Evolutionary conservation across 2,888 invertebrate genomes (phyloP).

Genomic region (Uropetala carovei): DNA sequence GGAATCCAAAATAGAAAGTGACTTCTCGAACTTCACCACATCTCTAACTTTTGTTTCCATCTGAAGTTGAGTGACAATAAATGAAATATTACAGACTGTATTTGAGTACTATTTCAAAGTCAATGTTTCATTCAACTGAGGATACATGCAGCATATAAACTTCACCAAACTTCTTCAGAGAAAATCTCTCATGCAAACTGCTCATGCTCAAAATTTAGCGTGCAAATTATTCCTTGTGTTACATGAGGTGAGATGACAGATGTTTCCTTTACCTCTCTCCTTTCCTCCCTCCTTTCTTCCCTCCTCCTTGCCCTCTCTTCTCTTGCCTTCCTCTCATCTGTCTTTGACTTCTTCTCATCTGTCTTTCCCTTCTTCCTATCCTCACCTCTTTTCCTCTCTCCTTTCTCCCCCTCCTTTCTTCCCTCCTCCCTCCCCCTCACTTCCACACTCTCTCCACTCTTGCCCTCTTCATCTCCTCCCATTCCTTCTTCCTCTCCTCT

Average conservation of each 20-base stretch:
- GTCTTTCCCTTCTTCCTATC: slow-evolving; percentile 14
- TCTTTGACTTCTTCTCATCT: slow-evolving; percentile 12
- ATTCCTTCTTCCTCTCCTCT: neutral
- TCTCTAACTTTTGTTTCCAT: neutral
- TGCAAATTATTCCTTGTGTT: slow-evolving; percentile 33
- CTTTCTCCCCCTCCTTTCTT: neutral
- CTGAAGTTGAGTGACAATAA: neutral
- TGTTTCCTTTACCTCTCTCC: slow-evolving; percentile 36
- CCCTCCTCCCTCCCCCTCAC: neutral
- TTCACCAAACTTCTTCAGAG: neutral
- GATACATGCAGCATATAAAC: slow-evolving; percentile 34
- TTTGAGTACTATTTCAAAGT: neutral
- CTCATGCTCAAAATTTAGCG: slow-evolving; percentile 39
- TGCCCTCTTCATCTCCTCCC: neutral
- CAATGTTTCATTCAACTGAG: slow-evolving; percentile 5
- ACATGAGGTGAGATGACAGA: slow-evolving; percentile 25
- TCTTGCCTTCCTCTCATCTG: neutral
- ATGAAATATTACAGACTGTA: neutral
- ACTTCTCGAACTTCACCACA: neutral
- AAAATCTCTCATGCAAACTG: slow-evolving; percentile 53
- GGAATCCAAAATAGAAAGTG: neutral
- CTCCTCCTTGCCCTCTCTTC: slow-evolving; percentile 45
- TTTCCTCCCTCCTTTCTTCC: slow-evolving; percentile 1
- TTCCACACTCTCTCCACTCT: neutral
- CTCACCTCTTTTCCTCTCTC: slow-evolving; percentile 46